Evolutionary conservation across 2,888 invertebrate species (phyloP).

Genomic region (Oscheius sp.): DNA sequence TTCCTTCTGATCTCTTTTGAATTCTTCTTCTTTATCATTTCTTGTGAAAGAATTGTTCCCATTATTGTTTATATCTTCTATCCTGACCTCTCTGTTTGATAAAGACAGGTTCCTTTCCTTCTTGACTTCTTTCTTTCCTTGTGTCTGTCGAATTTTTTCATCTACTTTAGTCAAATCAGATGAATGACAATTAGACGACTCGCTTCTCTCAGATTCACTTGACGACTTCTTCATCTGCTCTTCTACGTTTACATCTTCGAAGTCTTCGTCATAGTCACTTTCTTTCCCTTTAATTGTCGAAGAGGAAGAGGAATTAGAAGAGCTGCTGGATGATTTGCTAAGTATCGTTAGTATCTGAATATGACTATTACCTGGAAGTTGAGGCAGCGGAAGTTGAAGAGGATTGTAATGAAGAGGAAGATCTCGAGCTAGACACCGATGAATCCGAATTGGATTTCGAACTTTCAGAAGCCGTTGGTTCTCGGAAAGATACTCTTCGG

Average conservation of each 20-base stretch:
- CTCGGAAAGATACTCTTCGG: constrained; percentile 11
- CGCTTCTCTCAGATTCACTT: too few species aligned
- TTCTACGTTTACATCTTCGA: not conserved
- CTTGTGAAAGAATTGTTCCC: too few species aligned
- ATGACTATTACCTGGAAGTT: not conserved
- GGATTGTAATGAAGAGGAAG: not conserved
- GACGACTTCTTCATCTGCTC: not conserved
- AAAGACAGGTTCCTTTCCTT: too few species aligned
- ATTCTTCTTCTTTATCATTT: too few species aligned
- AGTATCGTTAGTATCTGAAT: not conserved
- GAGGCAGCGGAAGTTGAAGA: too few species aligned
- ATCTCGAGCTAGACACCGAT: not conserved
- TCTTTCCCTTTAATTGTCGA: constrained; percentile 2
- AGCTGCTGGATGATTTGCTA: not conserved
- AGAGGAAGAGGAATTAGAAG: constrained; percentile 1
- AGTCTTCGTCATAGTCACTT: not conserved
- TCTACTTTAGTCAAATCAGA: too few species aligned
- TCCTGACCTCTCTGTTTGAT: too few species aligned
- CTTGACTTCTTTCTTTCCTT: too few species aligned
- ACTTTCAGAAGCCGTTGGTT: not conserved
- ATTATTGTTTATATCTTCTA: too few species aligned
- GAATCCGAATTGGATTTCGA: not conserved
- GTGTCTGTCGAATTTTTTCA: too few species aligned
- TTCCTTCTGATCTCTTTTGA: too few species aligned
- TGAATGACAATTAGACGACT: too few species aligned